Evolutionary conservation across 2,797 vertebrate species (phyloP), one percentile per base, ranked within the genome.

Genomic region (Cossypha niveicapilla): DNA sequence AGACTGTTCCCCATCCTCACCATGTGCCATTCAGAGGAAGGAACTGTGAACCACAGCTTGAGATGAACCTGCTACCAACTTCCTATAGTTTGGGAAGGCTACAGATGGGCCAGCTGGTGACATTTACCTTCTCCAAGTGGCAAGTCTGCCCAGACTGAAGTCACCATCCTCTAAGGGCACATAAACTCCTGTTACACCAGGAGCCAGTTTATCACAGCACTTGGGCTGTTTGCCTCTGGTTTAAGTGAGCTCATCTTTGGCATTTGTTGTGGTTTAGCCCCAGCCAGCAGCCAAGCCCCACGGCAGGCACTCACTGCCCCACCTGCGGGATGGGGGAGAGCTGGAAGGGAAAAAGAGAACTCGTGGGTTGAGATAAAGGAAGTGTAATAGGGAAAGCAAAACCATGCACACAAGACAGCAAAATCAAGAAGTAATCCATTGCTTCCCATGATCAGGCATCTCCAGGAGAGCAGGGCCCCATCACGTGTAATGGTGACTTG

Each of bases 31-130:
- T 86, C 85, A 71, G 53, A 86, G 65, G 73, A 84, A 83, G 65
- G 65, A 90, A 86, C 53, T 56, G 60, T 34, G 68, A 93, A 85
- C 41, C 63, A 60, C 65, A 80, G 82, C 73, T 80, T 42, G 30
- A 77, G 85, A 77, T 35, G 70, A 94, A 94, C 65, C 44, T 60
- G 57, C 68, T 61, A 86, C 45, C 45, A 57, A 42, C 45, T 61
- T 68, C 60, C 61, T 15, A 16, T 22, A 39, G 35, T 61, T 50
- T 61, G 21, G 17, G 53, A 86, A n/a, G 34, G 30, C n/a, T 28
- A 11, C 45, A 63, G 57, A 80, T 34, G n/a, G 79, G 82, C 41
- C 72, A 63, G 34, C 22, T 57, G 75, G 65, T 80, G 58, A 77
- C 45, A 54, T 35, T 8, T 61, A 35, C 53, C 70, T 86, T 83